These are phyloP conservation scores for Nezara viridula DNA, from an alignment of 2,888 invertebrate species.

Conservation along the genomic window DNA sequence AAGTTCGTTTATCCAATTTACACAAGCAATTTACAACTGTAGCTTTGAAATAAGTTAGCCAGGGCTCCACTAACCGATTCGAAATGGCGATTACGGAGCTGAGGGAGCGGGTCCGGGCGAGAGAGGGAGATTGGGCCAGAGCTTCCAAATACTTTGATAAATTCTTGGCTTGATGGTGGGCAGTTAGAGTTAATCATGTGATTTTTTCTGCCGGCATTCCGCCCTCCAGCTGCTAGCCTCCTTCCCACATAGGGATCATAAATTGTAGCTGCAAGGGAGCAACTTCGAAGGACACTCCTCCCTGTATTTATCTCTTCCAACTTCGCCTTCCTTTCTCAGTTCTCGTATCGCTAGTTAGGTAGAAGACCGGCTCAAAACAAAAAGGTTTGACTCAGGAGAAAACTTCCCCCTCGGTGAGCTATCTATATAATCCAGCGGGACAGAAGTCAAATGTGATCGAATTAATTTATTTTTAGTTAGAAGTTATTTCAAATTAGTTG, in stretches of 20 bases:
- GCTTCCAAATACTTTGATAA: slow-evolving; percentile 49
- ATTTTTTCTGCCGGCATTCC: slow-evolving; percentile 43
- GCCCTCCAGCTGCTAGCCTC: slow-evolving; percentile 42
- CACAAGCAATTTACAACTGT: background rate
- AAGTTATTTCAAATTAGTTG: no score
- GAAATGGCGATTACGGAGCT: slow-evolving; percentile 21
- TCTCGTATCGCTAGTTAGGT: no score
- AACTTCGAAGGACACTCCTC: slow-evolving; percentile 23
- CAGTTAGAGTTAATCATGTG: slow-evolving; percentile 51
- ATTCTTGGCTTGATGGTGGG: slow-evolving; percentile 49
- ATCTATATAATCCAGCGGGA: no score
- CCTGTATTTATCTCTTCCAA: background rate
- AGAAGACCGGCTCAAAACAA: no score
- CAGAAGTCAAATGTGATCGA: no score
- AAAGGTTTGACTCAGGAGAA: no score
- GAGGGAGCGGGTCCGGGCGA: background rate
- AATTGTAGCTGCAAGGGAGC: slow-evolving; percentile 34
- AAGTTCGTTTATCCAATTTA: background rate
- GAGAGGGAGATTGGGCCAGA: slow-evolving; percentile 25
- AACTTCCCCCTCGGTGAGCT: no score
- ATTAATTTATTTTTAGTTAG: no score
- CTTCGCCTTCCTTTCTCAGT: background rate
- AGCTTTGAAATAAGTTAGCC: background rate
- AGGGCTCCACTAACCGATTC: background rate
- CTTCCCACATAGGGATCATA: slow-evolving; percentile 48